Evolutionary conservation across 2,113 vertebrate species (phyloP).

Genomic region (Xiphophorus maculatus): DNA sequence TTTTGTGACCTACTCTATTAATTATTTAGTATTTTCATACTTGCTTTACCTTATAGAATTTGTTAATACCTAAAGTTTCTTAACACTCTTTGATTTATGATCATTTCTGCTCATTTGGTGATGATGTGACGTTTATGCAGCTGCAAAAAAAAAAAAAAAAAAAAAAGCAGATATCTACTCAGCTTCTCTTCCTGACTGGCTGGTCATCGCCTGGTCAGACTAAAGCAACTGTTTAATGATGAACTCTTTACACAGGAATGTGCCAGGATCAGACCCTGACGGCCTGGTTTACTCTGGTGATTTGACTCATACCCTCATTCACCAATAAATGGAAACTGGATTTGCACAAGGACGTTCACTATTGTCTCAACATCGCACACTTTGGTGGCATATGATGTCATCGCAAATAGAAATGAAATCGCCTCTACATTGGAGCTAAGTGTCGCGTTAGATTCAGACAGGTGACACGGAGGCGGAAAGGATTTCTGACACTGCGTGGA

Average conservation of each 20-base stretch:
- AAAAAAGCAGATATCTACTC: too few relatives aligned
- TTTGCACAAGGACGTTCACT: not conserved
- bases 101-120: too few relatives aligned
- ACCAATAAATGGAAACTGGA: conserved; percentile 53
- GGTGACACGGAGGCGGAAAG: not conserved
- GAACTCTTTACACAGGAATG: conserved; percentile 35
- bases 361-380: not conserved
- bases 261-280: conserved; percentile 31
- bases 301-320: conserved; percentile 1
- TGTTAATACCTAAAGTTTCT: not conserved
- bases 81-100: too few relatives aligned
- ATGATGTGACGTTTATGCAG: too few relatives aligned
- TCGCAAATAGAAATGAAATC: not conserved
- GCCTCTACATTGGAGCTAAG: too few relatives aligned
- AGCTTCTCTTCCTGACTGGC: conserved; percentile 10
- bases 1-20: too few relatives aligned
- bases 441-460: too few relatives aligned
- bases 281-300: conserved; percentile 32
- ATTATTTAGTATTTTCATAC: not conserved
- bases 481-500: conserved; percentile 10
- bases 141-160: too few relatives aligned
- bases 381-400: not conserved
- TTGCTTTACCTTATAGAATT: not conserved
- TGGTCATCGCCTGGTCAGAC: conserved; percentile 48
- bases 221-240: conserved; percentile 65